Evolutionary conservation across 2,888 invertebrate genomes (phyloP), one percentile per base, ranked within the genome.

Genomic region (Itoplectis maculator): DNA sequence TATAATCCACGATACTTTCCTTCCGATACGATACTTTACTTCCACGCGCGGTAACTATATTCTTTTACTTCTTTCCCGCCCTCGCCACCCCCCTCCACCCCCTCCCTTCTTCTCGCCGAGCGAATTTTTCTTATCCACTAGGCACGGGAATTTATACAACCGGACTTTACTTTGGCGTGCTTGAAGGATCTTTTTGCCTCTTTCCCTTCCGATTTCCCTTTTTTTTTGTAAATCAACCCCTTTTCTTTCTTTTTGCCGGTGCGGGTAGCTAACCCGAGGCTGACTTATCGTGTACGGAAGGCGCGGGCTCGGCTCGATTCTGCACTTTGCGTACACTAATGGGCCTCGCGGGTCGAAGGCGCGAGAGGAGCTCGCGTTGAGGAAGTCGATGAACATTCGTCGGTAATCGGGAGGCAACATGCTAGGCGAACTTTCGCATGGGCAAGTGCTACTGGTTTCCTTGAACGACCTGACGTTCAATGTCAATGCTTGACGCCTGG

Each of bases 1-100:
- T 69, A 54, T 74, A 69, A 81, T 78, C 81, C 81, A 68, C 59
- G 49, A 73, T 68, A 76, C 65, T 72, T 76, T 70, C 65, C 69
- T 76, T 72, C 65, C 75, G 72, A 70, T 68, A 59, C 77, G 72
- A 76, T 81, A 76, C 56, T 81, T 72, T 68, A 61, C 68, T 35
- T 73, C 56, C 72, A 72, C 65, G 56, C 72, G 63, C 72, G 47
- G 63, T 59, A 72, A 79, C 79, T 65, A 79, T 78, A 72, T 77
- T 54, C 42, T 73, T 77, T 73, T 45, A 15, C 51, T 73, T 42
- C 29, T 68, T 76, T 42, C 29, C 66, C 73, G 56, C 65, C 47
- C 76, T 37, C 51, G 15, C 61, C 23, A 9, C 8, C 18, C 8
- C 56, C 68, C 45, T 37, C 45, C 9, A 23, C 29, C 40, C 20